Evolutionary conservation across 1,140 invertebrate species (phyloP).

Genomic region (Adoxophyes honmai): DNA sequence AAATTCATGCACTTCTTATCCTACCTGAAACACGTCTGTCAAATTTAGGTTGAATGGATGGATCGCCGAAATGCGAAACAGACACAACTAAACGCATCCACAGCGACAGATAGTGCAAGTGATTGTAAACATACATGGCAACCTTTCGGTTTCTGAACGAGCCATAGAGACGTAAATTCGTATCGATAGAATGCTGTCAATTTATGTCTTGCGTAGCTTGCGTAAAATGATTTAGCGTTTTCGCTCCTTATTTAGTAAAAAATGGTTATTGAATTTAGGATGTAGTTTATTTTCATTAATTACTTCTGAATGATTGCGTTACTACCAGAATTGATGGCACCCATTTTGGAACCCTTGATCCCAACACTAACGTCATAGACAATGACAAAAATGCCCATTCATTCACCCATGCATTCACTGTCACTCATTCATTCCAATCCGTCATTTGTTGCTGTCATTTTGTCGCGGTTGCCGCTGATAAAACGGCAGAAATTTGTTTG

Average conservation of each 20-base stretch:
- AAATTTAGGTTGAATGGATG: background rate
- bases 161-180: background rate
- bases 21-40: background rate
- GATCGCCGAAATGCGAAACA: background rate
- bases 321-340: no score
- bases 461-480: background rate
- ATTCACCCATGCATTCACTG: background rate
- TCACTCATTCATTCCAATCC: background rate
- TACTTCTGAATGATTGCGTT: no score
- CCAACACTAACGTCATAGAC: background rate
- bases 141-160: background rate
- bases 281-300: no score
- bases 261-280: no score
- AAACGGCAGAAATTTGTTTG: conserved; percentile 12
- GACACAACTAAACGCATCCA: background rate
- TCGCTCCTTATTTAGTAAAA: no score
- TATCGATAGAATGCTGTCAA: no score
- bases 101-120: background rate
- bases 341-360: no score
- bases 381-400: background rate
- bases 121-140: background rate
- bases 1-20: background rate
- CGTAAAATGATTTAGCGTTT: no score
- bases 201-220: no score
- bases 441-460: background rate